phyloP scores from a whole-genome alignment of 2,797 vertebrate species.

The Sciaenops ocellatus region DNA sequence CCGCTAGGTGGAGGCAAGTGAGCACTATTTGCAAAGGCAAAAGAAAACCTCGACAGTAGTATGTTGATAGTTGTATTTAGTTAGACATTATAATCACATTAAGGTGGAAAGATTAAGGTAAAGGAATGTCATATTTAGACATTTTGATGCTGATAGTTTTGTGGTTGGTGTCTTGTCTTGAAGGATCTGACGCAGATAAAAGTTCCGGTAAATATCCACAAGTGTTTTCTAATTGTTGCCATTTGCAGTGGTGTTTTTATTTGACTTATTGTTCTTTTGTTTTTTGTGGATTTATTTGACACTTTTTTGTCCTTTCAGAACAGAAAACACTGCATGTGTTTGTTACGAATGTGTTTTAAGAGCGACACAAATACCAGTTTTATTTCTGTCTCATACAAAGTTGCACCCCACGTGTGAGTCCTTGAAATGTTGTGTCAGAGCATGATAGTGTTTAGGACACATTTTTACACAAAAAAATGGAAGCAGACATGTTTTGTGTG shows the following conservation, averaged over 20 bases:
- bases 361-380: background rate
- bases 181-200: constrained; percentile 76
- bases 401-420: background rate
- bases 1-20: constrained; percentile 74
- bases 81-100: background rate
- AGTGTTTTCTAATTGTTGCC: constrained; percentile 13
- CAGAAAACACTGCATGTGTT: constrained; percentile 50
- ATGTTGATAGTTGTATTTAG: background rate
- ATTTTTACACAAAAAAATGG: background rate
- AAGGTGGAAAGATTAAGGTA: too few species aligned
- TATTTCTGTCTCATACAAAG: background rate
- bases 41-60: background rate
- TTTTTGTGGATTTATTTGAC: constrained; percentile 4
- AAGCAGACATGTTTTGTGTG: constrained; percentile 33
- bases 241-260: constrained; percentile 42
- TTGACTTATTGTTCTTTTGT: background rate
- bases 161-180: constrained; percentile 71
- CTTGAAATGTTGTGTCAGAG: constrained; percentile 19
- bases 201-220: constrained; percentile 75
- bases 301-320: background rate
- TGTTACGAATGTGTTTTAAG: background rate
- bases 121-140: background rate
- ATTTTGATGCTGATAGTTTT: constrained; percentile 47
- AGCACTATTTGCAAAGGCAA: background rate
- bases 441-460: constrained; percentile 7